Percentiles rank a stretch among this genome's conserved stretches.
These are phyloP conservation scores for Plemyria rubiginata DNA, from an alignment of 2,888 invertebrate genomes.

Conservation along the genomic window DNA sequence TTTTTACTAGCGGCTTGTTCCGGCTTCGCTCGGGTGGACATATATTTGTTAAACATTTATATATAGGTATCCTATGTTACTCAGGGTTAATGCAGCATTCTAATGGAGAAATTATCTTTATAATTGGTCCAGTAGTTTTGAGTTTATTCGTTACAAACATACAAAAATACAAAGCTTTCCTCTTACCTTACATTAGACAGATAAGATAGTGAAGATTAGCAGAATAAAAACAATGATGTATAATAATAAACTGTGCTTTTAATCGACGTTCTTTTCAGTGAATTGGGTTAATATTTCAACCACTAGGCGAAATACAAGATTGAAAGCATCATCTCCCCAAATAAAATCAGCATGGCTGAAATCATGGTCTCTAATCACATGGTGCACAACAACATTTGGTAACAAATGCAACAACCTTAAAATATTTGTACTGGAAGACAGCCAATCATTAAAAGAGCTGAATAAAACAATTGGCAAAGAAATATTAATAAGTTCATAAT, in stretches of 20 bases:
- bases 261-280: neutral
- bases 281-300: constrained; percentile 35
- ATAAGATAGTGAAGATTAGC: too few relatives aligned
- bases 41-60: too few relatives aligned
- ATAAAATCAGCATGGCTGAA: constrained; percentile 62
- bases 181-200: too few relatives aligned
- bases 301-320: constrained; percentile 45
- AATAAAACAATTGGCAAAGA: constrained; percentile 53
- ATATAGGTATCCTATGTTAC: too few relatives aligned
- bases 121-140: too few relatives aligned
- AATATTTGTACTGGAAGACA: constrained; percentile 50
- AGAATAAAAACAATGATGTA: neutral
- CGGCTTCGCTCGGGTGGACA: too few relatives aligned
- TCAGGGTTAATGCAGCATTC: too few relatives aligned
- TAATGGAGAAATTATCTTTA: too few relatives aligned
- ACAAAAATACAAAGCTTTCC: too few relatives aligned
- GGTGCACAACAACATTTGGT: constrained; percentile 46
- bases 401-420: constrained; percentile 45
- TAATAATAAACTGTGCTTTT: neutral
- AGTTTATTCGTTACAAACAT: too few relatives aligned
- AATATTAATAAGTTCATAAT: constrained; percentile 48
- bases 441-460: constrained; percentile 54
- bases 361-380: constrained; percentile 43
- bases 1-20: too few relatives aligned
- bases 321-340: constrained; percentile 49